Conservation (phyloP, 2,888 invertebrate species). For the Liodrosophila aerea region DNA sequence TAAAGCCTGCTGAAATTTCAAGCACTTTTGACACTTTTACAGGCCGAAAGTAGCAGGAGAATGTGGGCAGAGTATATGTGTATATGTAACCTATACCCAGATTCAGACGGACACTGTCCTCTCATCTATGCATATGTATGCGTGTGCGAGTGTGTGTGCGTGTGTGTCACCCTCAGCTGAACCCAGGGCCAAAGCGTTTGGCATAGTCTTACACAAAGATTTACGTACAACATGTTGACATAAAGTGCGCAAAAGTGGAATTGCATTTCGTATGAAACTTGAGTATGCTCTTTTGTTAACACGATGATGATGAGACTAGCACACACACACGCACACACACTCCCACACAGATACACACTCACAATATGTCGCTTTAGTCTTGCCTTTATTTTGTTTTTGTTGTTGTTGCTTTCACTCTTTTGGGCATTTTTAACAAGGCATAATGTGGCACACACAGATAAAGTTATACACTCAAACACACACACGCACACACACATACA, state of each 20-base stretch:
- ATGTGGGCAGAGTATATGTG: neutral
- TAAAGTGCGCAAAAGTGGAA: slow-evolving; percentile 79
- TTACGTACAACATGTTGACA: slow-evolving; percentile 79
- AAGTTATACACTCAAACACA: slow-evolving; percentile 12
- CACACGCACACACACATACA: slow-evolving; percentile 7
- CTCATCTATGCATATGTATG: slow-evolving; percentile 3
- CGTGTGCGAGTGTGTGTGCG: neutral
- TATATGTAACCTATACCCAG: slow-evolving; percentile 49
- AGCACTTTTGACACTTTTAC: slow-evolving; percentile 75
- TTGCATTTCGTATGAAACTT: slow-evolving; percentile 79
- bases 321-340: slow-evolving; percentile 15
- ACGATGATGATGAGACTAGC: slow-evolving; percentile 60
- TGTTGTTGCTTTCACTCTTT: slow-evolving; percentile 43
- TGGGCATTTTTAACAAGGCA: slow-evolving; percentile 73
- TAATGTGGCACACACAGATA: slow-evolving; percentile 58
- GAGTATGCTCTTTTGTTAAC: slow-evolving; percentile 78
- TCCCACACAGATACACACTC: slow-evolving; percentile 2
- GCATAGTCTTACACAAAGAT: slow-evolving; percentile 78
- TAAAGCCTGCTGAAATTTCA: slow-evolving; percentile 75
- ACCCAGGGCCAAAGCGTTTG: slow-evolving; percentile 65
- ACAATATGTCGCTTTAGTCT: neutral
- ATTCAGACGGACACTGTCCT: slow-evolving; percentile 36
- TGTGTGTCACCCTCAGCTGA: slow-evolving; percentile 18
- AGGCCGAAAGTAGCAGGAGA: slow-evolving; percentile 3
- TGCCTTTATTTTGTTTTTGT: slow-evolving; percentile 22